Evolutionary conservation across 2,113 vertebrate genomes (phyloP), one percentile per base, ranked within the genome.

Genomic region (Cervus canadensis): DNA sequence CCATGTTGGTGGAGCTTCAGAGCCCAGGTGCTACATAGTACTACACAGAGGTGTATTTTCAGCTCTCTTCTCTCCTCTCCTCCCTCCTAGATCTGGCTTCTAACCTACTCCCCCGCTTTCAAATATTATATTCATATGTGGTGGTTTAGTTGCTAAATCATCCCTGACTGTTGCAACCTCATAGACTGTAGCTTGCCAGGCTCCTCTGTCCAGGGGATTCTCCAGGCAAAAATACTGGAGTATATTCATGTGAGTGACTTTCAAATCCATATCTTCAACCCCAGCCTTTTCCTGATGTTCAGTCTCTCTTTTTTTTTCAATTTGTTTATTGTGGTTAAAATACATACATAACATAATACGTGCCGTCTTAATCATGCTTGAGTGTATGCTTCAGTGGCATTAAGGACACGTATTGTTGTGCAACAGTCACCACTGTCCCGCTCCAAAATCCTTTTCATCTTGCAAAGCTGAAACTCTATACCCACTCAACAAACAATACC

Each of bases 1-100:
- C 40, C 25, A 6, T 3, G 40, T 33, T 19, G 1, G 17, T 10
- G 33, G 28, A 21, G 17, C 50, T 4, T 48, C 48, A 33, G 45
- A 17, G 28, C 8, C 76, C 14, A 21, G 4, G 60, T 14, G 36
- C 48, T 9, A 36, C 33, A 25, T 1, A 76, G 23, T 7, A 28
- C 16, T 2, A 4, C 5, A 12, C 26, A 33, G 1, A 3, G 2
- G 15, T 1, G 25, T 8, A 4, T 12, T 33, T 30, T 17, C 40
- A 11, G 21, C 89, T 36, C 48, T 21, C 59, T 36, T 67, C 10
- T 23, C 78, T 40, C 19, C 36, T 28, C 57, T 57, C 19, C 71
- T 23, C 48, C 3, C 15, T 56, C 52, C 83, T 79, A 4, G 3
- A 3, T 52, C 74, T 84, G 57, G 12, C 64, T 89, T 85, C 54